Evolutionary conservation across 2,113 vertebrate genomes (phyloP).

Genomic region (Xyliphius kryptos): DNA sequence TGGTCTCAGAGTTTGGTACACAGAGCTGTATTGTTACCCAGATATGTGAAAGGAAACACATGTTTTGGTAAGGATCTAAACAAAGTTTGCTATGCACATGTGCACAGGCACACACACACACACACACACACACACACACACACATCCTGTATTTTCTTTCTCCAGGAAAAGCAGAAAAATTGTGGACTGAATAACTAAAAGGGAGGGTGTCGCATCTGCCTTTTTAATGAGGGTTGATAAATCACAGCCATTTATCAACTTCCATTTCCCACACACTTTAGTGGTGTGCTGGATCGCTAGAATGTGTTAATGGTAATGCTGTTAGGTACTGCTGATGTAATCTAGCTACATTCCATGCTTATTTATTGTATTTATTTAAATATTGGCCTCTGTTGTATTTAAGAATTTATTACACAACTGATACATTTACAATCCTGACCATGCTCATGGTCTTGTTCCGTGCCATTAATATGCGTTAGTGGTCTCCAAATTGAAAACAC

Average conservation of each 20-base stretch:
- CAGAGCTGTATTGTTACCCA: slow-evolving; percentile 54
- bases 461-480: too few species aligned
- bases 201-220: not conserved
- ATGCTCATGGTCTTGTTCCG: too few species aligned
- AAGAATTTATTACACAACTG: too few species aligned
- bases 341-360: too few species aligned
- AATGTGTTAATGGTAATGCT: too few species aligned
- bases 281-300: too few species aligned
- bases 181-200: not conserved
- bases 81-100: slow-evolving; percentile 42
- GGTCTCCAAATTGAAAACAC: too few species aligned
- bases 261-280: not conserved
- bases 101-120: not conserved
- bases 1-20: slow-evolving; percentile 34
- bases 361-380: too few species aligned
- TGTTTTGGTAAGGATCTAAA: slow-evolving; percentile 54
- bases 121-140: not conserved
- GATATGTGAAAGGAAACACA: slow-evolving; percentile 53
- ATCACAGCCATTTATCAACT: not conserved
- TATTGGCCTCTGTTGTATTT: too few species aligned
- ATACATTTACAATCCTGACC: too few species aligned
- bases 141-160: slow-evolving; percentile 28
- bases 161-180: slow-evolving; percentile 1
- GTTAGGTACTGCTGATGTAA: too few species aligned
- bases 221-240: not conserved